Evolutionary conservation across 2,888 invertebrate species (phyloP), one percentile per base, ranked within the genome.

Genomic region (Rugalucina vietnamica): DNA sequence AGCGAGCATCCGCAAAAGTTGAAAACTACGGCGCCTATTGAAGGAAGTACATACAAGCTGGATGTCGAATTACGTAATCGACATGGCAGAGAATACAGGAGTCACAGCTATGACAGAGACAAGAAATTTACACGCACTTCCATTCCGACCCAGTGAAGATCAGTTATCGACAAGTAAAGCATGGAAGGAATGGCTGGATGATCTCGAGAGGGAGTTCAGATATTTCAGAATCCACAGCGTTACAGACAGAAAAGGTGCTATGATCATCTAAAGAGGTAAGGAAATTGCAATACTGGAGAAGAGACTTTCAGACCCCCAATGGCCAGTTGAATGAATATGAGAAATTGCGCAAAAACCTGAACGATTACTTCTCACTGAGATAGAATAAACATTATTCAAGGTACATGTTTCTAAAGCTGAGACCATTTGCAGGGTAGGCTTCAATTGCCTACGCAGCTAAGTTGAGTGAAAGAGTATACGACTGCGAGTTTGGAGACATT

Each of bases 201-300:
- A 36, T 5, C 32, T 32, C 57, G 54, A 54, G 24, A 54, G 50
- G 18, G 57, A 54, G 29, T 69, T 69, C 29, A 32, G 69, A 69
- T 69, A 69, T 27, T 69, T 69, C 29, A 5, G 69, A 69, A 75
- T 75, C 32, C 34, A 14, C 18, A 50, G 57, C 32, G 57, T 57
- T 10, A 5, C 36, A n/a, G 54, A 57, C 29, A 75, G 36, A 57
- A 60, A 54, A 57, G 54, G 21, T 32, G 54, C 29, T 24, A 34
- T 69, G 69, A 27, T 69, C 8, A 69, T 69, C 5, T 69, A 27
- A 8, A 57, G 37, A 37, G 69, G 69, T 36, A 75, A 75, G 49
- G 54, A 74, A 74, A 74, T 74, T 37, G 43, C 74, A 29, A 43
- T 49, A 75, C 57, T 57, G n/a, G 75, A 57, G 27, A 75, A 36